Percentiles rank a stretch among this genome's conserved stretches.
Evolutionary conservation across 2,888 invertebrate genomes (phyloP).

Genomic region (Cephus runcator): DNA sequence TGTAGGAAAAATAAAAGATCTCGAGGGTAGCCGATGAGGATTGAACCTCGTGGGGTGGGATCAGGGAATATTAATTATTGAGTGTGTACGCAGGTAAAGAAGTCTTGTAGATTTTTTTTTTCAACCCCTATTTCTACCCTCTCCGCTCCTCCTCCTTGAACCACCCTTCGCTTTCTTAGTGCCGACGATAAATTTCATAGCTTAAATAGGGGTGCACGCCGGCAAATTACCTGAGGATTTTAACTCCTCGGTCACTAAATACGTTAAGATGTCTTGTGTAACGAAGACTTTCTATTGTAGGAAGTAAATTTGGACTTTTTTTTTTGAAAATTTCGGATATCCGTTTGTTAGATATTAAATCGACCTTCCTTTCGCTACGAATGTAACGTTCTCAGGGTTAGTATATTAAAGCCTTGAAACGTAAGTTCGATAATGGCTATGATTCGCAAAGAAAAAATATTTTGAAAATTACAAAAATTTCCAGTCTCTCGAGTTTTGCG

Average conservation of each 20-base stretch:
- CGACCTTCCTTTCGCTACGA: background rate
- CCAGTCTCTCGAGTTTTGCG: too few species aligned
- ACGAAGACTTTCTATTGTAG: background rate
- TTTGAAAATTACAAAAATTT: background rate
- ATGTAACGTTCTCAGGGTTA: background rate
- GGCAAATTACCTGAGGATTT: background rate
- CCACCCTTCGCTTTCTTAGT: background rate
- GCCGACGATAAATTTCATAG: background rate
- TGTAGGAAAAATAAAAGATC: background rate
- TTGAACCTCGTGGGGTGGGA: background rate
- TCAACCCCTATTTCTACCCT: background rate
- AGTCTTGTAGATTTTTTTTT: background rate
- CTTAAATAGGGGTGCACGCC: background rate
- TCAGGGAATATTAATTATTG: background rate
- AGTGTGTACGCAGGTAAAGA: background rate
- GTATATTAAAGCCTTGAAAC: background rate
- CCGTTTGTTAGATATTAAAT: background rate
- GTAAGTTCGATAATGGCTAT: background rate
- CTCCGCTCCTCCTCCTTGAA: background rate
- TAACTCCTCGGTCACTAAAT: background rate
- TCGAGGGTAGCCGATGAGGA: background rate
- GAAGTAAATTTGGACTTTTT: background rate
- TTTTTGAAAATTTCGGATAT: background rate
- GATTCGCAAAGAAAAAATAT: background rate
- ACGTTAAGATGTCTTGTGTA: background rate